Percentiles rank a stretch among this genome's conserved stretches.
These are phyloP conservation scores for Conus ventricosus DNA, from an alignment of 1,140 invertebrate genomes.

Conservation along the genomic window DNA sequence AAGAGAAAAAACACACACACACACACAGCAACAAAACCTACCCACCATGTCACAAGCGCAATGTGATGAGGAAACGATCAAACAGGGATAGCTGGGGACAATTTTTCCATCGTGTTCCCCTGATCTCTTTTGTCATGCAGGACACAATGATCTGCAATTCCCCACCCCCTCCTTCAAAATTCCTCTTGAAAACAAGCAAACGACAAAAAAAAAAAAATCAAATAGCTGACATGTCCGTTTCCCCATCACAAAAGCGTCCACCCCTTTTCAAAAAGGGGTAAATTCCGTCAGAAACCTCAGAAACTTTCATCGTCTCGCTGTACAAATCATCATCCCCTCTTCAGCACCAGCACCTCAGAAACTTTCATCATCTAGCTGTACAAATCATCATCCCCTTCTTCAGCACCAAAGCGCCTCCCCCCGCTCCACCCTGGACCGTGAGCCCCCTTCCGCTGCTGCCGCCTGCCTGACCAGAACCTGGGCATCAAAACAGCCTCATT, in stretches of 20 bases:
- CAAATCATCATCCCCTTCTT: conserved; percentile 92
- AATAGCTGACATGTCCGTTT: no score
- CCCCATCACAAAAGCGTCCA: background rate
- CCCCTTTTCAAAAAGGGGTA: background rate
- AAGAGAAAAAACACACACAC: no score
- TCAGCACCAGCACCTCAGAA: conserved; percentile 80
- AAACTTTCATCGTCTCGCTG: conserved; percentile 80
- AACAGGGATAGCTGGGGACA: no score
- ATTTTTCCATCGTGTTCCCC: no score
- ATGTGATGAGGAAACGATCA: no score
- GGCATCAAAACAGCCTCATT: conserved; percentile 30
- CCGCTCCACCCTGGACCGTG: conserved; percentile 80
- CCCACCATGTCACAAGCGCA: no score
- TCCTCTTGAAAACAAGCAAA: no score
- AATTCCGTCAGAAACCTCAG: background rate
- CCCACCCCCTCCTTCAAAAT: no score
- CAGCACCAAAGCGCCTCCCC: conserved; percentile 80
- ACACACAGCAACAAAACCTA: no score
- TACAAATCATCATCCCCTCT: conserved; percentile 94
- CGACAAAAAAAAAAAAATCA: no score
- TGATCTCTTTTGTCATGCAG: no score
- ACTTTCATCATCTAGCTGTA: conserved; percentile 84
- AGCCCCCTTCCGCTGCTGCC: conserved; percentile 75
- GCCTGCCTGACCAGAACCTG: conserved; percentile 80
- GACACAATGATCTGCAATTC: no score